Conservation (phyloP, 2,113 vertebrate genomes). For the Neopipo cinnamomea region DNA sequence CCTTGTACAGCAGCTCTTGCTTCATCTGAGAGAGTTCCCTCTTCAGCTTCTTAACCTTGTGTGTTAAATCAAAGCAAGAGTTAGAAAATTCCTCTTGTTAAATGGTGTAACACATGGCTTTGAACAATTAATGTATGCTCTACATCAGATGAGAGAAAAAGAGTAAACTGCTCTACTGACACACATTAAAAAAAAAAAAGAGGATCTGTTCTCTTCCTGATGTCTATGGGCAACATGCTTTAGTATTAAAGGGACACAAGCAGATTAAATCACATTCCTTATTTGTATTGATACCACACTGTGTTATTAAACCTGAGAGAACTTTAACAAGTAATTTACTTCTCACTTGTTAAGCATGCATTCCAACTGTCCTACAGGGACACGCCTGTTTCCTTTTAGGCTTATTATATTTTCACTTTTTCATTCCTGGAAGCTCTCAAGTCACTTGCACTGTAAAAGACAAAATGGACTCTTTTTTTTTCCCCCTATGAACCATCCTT, state of each 20-base stretch:
- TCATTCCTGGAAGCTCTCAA: conserved; percentile 24
- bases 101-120: not conserved
- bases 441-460: not conserved
- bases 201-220: conserved; percentile 25
- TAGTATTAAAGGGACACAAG: conserved; percentile 24
- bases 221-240: conserved; percentile 43
- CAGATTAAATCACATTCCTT: conserved; percentile 66
- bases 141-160: not conserved
- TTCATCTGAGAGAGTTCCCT: conserved; percentile 86
- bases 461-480: not conserved
- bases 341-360: conserved; percentile 47
- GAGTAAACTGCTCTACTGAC: conserved; percentile 44
- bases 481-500: not conserved
- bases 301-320: conserved; percentile 69
- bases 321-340: conserved; percentile 63
- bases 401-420: conserved; percentile 29
- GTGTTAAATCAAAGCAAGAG: conserved; percentile 63
- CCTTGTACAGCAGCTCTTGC: conserved; percentile 85
- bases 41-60: conserved; percentile 86
- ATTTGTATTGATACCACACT: conserved; percentile 60
- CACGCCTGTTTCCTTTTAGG: conserved; percentile 10
- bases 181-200: conserved; percentile 32
- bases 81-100: conserved; percentile 50
- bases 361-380: conserved; percentile 47
- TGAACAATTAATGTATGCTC: conserved; percentile 39